Conservation (phyloP, 92 coral and sea anemone species). For the Zoanthus sociatus region DNA sequence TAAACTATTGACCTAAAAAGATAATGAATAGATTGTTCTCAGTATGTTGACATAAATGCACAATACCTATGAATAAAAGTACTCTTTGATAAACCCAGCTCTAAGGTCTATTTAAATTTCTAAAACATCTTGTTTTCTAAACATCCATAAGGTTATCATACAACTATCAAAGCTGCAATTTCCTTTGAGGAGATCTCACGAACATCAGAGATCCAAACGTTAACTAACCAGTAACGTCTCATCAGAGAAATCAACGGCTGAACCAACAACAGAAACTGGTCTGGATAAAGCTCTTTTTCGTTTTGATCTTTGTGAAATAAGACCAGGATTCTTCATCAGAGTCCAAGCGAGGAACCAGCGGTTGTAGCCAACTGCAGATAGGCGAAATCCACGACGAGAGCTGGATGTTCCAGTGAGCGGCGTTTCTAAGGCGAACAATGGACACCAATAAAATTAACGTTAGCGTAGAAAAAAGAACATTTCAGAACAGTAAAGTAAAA, state of each 20-base stretch:
- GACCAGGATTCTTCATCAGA: conserved; percentile 74
- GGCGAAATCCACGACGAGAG: conserved; percentile 28
- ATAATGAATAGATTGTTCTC: too few relatives aligned
- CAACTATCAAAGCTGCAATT: neutral
- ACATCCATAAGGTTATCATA: too few relatives aligned
- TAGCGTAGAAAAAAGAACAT: too few relatives aligned
- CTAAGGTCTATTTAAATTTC: too few relatives aligned
- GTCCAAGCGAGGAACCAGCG: conserved; percentile 86
- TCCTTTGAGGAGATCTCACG: neutral
- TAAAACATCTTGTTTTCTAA: too few relatives aligned
- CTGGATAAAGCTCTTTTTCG: neutral
- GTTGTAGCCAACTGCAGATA: conserved; percentile 68
- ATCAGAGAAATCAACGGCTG: neutral
- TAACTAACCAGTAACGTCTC: conserved; percentile 13
- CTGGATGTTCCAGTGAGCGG: neutral
- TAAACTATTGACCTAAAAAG: too few relatives aligned
- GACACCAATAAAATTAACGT: neutral
- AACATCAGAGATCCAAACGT: neutral
- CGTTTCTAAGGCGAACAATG: neutral
- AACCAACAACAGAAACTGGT: conserved; percentile 4
- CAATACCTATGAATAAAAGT: too few relatives aligned
- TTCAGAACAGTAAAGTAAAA: too few relatives aligned
- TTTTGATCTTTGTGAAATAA: conserved; percentile 33
- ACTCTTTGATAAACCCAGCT: too few relatives aligned
- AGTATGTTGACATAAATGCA: too few relatives aligned